Evolutionary conservation across 2,113 vertebrate species (phyloP), one percentile per base, ranked within the genome.

Genomic region (Neodon shergylaensis): DNA sequence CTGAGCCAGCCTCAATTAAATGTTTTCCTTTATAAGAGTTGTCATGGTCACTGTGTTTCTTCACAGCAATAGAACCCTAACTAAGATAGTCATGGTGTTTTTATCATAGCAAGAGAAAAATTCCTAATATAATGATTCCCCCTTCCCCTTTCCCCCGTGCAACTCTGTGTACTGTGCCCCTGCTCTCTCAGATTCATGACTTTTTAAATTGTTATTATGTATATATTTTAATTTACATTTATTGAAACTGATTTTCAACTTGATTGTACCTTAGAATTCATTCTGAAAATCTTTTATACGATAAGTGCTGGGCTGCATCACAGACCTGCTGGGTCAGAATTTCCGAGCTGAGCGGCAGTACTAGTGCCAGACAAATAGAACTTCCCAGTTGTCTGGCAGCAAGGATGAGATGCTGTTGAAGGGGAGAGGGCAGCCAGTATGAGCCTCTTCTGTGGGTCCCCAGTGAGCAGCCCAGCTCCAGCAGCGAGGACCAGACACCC

Each of bases 111-210:
- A 39, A 42, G n/a, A 63, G 52, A 42, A 42, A 42, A 28, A 13
- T 63, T 42, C 7, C 13, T 63, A 26, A 83, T 83, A 5, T 17
- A 16, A 2, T 83, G 81, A 82, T 61, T 61, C 21, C 22, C 19
- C 12, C 5, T 8, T 13, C 1, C n/a, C 7, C 33, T 6, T 21
- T 19, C 4, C 54, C 54, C 11, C 28, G 4, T 0, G 2, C 13
- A 83, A 5, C 13, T 13, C n/a, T n/a, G 5, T 63, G 22, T 63
- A 42, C 54, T 16, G 21, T 22, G 12, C 47, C 36, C 12, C 17
- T 2, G 31, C 6, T 54, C 68, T 61, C 54, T 82, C 12, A 83
- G 28, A 83, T 61, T 58, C 14, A 16, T 63, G n/a, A 7, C 54
- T 63, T 63, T 22, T 83, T 42, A n/a, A n/a, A 24, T n/a, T 61